These are phyloP conservation scores for Ptyas mucosa DNA, from an alignment of 2,113 vertebrate species.

Conservation along the genomic window DNA sequence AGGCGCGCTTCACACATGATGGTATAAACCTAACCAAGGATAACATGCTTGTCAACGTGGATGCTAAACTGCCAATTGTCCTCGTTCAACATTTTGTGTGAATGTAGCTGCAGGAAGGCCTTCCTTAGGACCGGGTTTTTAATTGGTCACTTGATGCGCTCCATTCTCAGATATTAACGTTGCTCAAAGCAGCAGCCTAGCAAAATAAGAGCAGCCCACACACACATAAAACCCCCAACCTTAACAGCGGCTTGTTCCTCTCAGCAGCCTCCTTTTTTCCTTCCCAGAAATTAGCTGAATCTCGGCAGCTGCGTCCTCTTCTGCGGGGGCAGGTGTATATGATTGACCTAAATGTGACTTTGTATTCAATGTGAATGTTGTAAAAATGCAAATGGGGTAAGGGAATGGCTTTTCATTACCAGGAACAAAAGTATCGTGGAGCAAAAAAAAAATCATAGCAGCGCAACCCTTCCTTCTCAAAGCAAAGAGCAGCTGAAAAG, in stretches of 20 bases:
- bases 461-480: not conserved
- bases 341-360: not conserved
- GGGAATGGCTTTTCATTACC: not conserved
- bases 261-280: not conserved
- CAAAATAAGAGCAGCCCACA: not conserved
- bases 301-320: not conserved
- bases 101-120: not conserved
- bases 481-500: not conserved
- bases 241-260: not conserved
- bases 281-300: not conserved
- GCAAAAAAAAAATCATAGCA: not conserved
- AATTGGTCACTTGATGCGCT: not conserved
- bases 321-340: not conserved
- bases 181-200: not conserved
- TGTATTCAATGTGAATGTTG: not conserved
- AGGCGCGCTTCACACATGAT: not conserved
- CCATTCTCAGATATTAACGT: not conserved
- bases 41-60: not conserved
- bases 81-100: not conserved
- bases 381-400: not conserved
- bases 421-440: not conserved
- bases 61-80: not conserved
- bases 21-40: not conserved
- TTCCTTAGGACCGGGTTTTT: not conserved
- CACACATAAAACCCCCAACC: not conserved